Base-by-base conservation (phyloP, 2,797 vertebrate genomes). In the Acropternis orthonyx region DNA sequence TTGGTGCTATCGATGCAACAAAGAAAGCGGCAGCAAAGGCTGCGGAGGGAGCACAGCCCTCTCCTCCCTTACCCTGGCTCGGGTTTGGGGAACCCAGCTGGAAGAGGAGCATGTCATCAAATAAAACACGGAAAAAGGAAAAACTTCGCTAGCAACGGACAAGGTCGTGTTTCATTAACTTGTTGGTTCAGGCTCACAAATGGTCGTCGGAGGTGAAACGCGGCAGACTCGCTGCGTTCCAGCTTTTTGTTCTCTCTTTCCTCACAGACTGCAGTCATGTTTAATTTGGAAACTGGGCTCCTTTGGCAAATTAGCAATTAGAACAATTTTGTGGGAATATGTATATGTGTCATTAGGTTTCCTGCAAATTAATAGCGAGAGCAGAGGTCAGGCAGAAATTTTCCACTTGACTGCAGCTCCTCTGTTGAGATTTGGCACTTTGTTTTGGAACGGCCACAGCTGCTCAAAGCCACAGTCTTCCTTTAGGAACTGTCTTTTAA, bases 301-400 rank as follows among this genome's bases (percentile, higher is more conserved):
- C 98, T 99, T 98, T 97, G 98, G 98, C 98, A 99, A 99, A 99
- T 99, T 99, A 99, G 99, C 99, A 99, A 99, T 99, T 99, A 99
- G 98, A 99, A 98, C 98, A 99, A 99, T 99, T 99, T 99, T 98
- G 98, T 98, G 98, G 98, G 98, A 99, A 99, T 99, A 98, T 99
- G 98, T 99, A 99, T 99, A 98, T 99, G 98, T 99, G 99, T 99
- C 99, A 99, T 99, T 99, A 99, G 98, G 98, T 99, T 98, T 98
- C 98, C 98, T 98, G 98, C 98, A 99, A 99, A 99, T 99, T 99
- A 99, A 99, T 99, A 99, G 98, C 97, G 74, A 97, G 98, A 98
- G 98, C 98, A 98, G 97, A 98, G 99, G 98, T 99, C 99, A 98
- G 98, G 98, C 98, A 97, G 97, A 98, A 98, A 98, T 99, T 99